Base-by-base conservation (phyloP, 1,140 invertebrate species). In the Cherax destructor region DNA sequence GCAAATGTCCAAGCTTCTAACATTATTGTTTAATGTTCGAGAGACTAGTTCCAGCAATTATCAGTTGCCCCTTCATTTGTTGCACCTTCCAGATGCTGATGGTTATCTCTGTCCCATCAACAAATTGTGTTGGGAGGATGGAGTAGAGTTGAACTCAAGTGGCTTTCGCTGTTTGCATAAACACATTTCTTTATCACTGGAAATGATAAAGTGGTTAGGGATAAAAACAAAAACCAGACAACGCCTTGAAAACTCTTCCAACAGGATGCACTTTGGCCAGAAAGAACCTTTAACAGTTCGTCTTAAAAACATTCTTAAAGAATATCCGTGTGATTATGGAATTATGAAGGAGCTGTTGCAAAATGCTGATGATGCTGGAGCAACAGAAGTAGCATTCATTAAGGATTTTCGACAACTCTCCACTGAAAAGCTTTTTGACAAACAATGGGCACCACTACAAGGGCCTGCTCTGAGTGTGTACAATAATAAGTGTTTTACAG, bases 341-440 rank as follows among this genome's bases (percentile, higher is more conserved):
- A 90, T 90, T 30, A 90, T 90, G 81, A 90, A 90, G 13, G 88
- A 90, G 41, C 52, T 90, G 24, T 47, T 90, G 21, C 88, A 90
- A 52, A 90, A 90, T 84, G 88, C 94, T 56, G 94, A 94, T 92
- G 94, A 94, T 93, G 94, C 94, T n/a, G 91, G 92, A 24, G 94
- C 94, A 18, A 94, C 93, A 30, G 94, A 94, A 86, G 87, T 94
- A 7, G 92, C 93, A 47, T 94, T 94, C 83, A 93, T 94, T 18
- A 93, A 93, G 80, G 94, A 94, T 85, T 93, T 91, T 59, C 88
- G 93, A 52, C 77, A 65, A 7, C 93, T 94, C 86, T 61, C 89
- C 21, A 85, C 50, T 7, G 56, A 93, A 76, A 92, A 91, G 30
- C 85, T 94, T 30, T 91, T 86, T 76, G 89, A 93, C n/a, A 81